These are phyloP conservation scores for Falco rusticolus DNA, from an alignment of 2,797 vertebrate genomes.

Conservation along the genomic window DNA sequence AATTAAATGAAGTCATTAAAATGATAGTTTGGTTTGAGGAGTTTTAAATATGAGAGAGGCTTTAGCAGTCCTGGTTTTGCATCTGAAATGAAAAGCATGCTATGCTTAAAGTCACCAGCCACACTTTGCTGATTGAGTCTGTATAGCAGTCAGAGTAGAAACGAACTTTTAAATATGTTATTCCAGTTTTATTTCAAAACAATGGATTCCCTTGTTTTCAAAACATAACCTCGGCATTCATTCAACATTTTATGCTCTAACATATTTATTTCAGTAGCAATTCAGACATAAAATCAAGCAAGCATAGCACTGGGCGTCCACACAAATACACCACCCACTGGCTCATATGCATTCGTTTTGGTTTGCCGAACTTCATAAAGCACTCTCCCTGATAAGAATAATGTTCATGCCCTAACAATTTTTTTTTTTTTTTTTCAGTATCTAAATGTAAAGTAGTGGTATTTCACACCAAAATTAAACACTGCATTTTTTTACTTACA, in stretches of 20 bases:
- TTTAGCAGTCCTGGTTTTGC: too few species aligned
- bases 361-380: not conserved
- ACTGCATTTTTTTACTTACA: too few species aligned
- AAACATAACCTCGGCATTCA: not conserved
- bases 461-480: too few species aligned
- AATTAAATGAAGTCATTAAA: not conserved
- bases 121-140: too few species aligned
- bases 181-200: constrained; percentile 67
- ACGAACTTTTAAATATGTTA: too few species aligned
- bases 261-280: not conserved
- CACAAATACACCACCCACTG: not conserved
- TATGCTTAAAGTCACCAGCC: too few species aligned
- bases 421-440: not conserved
- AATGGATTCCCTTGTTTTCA: not conserved
- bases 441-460: not conserved
- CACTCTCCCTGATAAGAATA: not conserved
- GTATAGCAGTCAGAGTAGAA: too few species aligned
- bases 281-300: not conserved
- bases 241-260: not conserved
- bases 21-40: not conserved
- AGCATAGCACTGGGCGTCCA: not conserved
- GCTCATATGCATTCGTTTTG: not conserved
- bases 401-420: not conserved
- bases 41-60: too few species aligned
- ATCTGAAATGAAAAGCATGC: too few species aligned